Conservation (phyloP, 1,140 invertebrate species). For the Pseudomyrmex gracilis region DNA sequence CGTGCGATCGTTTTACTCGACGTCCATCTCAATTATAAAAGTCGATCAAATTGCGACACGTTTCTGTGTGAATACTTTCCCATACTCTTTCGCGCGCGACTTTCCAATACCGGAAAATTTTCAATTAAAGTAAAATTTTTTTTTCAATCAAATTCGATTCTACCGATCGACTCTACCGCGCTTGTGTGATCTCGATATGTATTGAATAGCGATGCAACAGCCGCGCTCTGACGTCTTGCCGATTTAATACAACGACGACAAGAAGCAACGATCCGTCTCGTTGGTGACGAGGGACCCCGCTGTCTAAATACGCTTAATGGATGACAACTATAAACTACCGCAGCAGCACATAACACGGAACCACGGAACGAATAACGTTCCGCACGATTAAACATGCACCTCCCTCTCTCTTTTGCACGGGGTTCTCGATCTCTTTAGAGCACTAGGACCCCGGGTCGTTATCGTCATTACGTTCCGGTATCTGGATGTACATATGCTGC, state of each 20-base stretch:
- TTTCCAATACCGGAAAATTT: slow-evolving; percentile 19
- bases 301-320: slow-evolving; percentile 75
- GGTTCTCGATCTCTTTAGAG: slow-evolving; percentile 30
- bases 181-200: neutral
- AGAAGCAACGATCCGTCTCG: slow-evolving; percentile 67
- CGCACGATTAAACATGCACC: slow-evolving; percentile 74
- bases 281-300: slow-evolving; percentile 66
- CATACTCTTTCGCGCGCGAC: neutral
- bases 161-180: too few species aligned
- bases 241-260: slow-evolving; percentile 64
- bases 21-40: slow-evolving; percentile 37
- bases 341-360: slow-evolving; percentile 74
- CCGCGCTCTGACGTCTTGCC: slow-evolving; percentile 33
- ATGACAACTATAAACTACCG: slow-evolving; percentile 79
- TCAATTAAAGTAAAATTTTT: neutral
- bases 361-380: slow-evolving; percentile 75
- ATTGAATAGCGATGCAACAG: slow-evolving; percentile 47
- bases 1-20: slow-evolving; percentile 29
- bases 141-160: neutral
- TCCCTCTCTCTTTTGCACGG: neutral
- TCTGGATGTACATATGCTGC: slow-evolving; percentile 11
- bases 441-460: slow-evolving; percentile 19
- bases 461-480: slow-evolving; percentile 51
- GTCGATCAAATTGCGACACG: slow-evolving; percentile 29
- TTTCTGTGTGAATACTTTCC: slow-evolving; percentile 22